A percentile compares a stretch with the other conserved stretches of the same genome.
Conservation (phyloP, 2,113 vertebrate genomes). For the Dendropsophus ebraccatus region DNA sequence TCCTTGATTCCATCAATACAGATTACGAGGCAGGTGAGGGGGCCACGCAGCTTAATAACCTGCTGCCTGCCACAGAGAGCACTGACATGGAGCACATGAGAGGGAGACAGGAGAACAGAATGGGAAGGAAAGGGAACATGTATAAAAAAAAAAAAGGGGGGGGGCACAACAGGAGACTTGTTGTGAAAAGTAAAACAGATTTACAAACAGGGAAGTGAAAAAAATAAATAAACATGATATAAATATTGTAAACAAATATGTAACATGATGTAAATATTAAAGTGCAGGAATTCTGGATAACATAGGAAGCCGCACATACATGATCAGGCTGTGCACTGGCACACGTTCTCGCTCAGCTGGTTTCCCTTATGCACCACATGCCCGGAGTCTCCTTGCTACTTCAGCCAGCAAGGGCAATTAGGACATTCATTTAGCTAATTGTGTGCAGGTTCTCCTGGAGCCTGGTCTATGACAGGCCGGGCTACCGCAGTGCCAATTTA, state of each 20-base stretch:
- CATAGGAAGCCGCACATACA: slow-evolving; percentile 9
- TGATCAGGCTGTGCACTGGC: background rate
- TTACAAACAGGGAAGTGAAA: too few relatives aligned
- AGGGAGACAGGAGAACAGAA: slow-evolving; percentile 27
- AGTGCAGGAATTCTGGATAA: background rate
- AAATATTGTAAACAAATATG: background rate
- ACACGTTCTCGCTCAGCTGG: background rate
- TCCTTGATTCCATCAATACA: slow-evolving; percentile 59
- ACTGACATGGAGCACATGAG: slow-evolving; percentile 32
- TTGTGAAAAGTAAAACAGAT: background rate
- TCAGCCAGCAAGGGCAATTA: slow-evolving; percentile 59
- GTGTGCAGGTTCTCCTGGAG: slow-evolving; percentile 54
- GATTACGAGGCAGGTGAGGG: slow-evolving; percentile 60
- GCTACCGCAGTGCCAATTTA: slow-evolving; percentile 59
- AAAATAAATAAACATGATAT: background rate
- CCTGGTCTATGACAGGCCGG: slow-evolving; percentile 46
- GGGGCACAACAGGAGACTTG: too few relatives aligned
- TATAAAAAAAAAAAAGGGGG: background rate
- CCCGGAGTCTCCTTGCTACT: slow-evolving; percentile 55
- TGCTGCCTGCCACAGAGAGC: slow-evolving; percentile 56
- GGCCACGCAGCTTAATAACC: slow-evolving; percentile 58
- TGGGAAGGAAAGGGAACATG: background rate
- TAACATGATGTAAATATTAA: too few relatives aligned
- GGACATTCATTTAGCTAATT: slow-evolving; percentile 60
- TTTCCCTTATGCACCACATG: slow-evolving; percentile 39